These are phyloP conservation scores for Lasioglossum morio DNA, from an alignment of 2,888 invertebrate genomes.

Conservation along the genomic window DNA sequence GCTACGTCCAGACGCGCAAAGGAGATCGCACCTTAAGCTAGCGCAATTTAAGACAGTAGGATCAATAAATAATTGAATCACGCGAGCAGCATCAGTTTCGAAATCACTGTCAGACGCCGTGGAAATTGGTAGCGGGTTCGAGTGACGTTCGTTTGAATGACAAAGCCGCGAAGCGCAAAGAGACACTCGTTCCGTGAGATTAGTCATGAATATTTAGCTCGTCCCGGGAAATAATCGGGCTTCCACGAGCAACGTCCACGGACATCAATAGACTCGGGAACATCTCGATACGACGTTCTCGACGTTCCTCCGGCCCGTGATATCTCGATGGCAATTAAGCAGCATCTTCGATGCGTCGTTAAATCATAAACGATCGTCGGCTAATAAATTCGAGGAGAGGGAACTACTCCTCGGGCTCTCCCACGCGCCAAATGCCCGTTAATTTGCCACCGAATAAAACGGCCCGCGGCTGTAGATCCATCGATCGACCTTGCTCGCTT, in stretches of 20 bases:
- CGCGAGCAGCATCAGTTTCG: background rate
- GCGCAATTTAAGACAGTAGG: too few relatives aligned
- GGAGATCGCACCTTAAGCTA: too few relatives aligned
- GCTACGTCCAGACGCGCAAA: too few relatives aligned
- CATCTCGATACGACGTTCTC: conserved; percentile 23
- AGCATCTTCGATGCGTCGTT: conserved; percentile 48
- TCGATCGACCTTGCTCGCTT: conserved; percentile 25
- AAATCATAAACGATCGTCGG: conserved; percentile 61
- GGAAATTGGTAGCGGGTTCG: background rate
- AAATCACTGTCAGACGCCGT: conserved; percentile 14
- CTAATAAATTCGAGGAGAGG: conserved; percentile 38
- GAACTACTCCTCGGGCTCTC: conserved; percentile 44
- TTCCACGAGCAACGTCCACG: background rate
- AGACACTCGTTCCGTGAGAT: conserved; percentile 24
- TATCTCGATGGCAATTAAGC: conserved; percentile 55
- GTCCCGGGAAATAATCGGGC: background rate
- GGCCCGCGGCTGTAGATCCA: conserved; percentile 7
- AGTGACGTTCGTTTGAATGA: conserved; percentile 20
- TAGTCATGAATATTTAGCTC: conserved; percentile 29
- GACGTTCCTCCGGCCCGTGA: conserved; percentile 10
- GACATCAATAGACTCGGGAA: conserved; percentile 41
- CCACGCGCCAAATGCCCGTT: conserved; percentile 62
- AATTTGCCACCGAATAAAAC: conserved; percentile 61
- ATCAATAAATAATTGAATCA: too few relatives aligned
- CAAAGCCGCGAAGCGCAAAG: conserved; percentile 23